Evolutionary conservation across 2,113 vertebrate species (phyloP).

Genomic region (Vulpes vulpes): DNA sequence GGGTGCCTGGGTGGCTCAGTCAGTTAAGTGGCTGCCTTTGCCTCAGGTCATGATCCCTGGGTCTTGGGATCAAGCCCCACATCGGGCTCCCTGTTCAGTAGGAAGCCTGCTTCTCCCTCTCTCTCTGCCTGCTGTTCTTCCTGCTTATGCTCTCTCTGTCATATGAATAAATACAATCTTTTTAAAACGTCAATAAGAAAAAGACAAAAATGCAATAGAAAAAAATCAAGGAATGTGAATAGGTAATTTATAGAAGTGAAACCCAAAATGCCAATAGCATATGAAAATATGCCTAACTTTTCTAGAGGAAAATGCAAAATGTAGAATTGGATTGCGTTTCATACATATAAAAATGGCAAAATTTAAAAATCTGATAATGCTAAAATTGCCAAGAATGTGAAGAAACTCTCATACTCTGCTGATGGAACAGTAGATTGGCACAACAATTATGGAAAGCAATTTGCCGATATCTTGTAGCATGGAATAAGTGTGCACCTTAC

Average conservation of each 20-base stretch:
- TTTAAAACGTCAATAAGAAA: conserved; percentile 50
- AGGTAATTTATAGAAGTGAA: conserved; percentile 20
- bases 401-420: neutral
- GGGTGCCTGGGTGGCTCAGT: no score
- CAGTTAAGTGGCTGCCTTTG: no score
- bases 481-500: neutral
- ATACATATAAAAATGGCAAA: neutral
- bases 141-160: no score
- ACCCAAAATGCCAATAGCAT: neutral
- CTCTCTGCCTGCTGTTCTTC: no score
- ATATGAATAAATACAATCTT: no score
- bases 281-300: conserved; percentile 13
- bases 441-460: neutral
- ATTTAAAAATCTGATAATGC: conserved; percentile 21
- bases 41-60: no score
- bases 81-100: no score
- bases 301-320: conserved; percentile 13
- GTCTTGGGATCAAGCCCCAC: no score
- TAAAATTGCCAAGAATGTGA: neutral
- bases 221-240: neutral
- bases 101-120: no score
- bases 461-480: neutral
- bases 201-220: conserved; percentile 11
- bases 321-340: conserved; percentile 33
- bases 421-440: neutral